Base-by-base conservation (phyloP, 30 jellyfish, hydroid and myxozoan genomes). In the Mastigias papua region DNA sequence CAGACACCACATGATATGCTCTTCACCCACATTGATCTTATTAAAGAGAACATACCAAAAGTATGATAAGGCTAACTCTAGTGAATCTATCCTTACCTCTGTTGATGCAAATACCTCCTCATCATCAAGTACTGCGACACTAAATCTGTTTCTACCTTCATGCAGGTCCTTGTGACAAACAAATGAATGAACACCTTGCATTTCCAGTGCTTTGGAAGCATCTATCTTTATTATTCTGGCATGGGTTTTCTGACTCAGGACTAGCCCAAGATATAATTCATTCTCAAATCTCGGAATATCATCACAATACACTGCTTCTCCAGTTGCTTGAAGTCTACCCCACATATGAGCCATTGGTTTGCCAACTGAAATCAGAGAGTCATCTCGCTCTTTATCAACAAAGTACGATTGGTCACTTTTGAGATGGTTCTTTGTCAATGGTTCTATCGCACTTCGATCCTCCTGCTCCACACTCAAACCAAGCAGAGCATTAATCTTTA, bases 251-350 rank as follows among this genome's bases (percentile, higher is more conserved):
- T 34, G 64, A 64, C 93, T 83, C 42, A 83, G 57, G 33, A 83
- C 93, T 27, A 83, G 51, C 23, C 86, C 93, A 20, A 83, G 34
- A 57, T 83, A 83, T 63, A 83, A 35, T 79, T 83, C 93, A 35
- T 71, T 69, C 77, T 82, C 91, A 15, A 66, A 16, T 34, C 33
- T 66, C 16, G 91, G 84, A 2, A 82, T 65, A 57, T 82, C 91
- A 67, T 82, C 91, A 68, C 91, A 82, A 49, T 66, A 82, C 32
- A 82, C 91, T 0, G 91, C 91, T 82, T 82, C 91, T 4, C 91
- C 91, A 48, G 84, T 82, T 28, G 91, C 91, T 10, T 82, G 91
- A 28, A 82, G 63, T 28, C 17, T 62, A 3, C 83, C 91, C 0
- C 84, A 82, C 22, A 58, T 31, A 70, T 82, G 84, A 37, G 82